Evolutionary conservation across 1,140 invertebrate species (phyloP).

Genomic region (Lepidurus arcticus): DNA sequence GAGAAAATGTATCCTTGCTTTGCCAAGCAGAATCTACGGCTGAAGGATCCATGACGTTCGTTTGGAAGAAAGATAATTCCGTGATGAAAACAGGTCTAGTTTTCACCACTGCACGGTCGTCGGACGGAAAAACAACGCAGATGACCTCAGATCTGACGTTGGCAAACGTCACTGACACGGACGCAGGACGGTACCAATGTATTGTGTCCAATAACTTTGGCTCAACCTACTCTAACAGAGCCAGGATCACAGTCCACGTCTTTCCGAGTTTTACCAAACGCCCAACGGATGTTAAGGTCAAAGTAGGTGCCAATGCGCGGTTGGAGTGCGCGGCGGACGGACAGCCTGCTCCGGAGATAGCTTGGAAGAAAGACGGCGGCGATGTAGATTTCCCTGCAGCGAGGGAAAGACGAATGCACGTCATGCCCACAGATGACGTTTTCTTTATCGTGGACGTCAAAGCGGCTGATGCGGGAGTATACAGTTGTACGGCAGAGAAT

Average conservation of each 20-base stretch:
- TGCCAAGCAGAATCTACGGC: constrained; percentile 67
- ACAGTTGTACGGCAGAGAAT: constrained; percentile 90
- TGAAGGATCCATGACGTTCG: constrained; percentile 62
- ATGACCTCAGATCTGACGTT: constrained; percentile 63
- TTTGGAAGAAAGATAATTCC: constrained; percentile 83
- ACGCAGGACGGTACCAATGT: constrained; percentile 88
- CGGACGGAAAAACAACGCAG: constrained; percentile 37
- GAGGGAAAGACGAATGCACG: constrained; percentile 82
- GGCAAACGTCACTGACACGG: constrained; percentile 61
- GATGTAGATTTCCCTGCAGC: constrained; percentile 87
- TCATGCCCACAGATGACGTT: constrained; percentile 82
- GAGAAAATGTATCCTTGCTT: constrained; percentile 68
- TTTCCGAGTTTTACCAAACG: constrained; percentile 80
- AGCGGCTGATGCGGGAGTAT: constrained; percentile 78
- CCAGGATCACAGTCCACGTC: constrained; percentile 77
- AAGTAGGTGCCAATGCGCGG: constrained; percentile 75
- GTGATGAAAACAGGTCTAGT: constrained; percentile 49
- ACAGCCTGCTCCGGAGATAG: constrained; percentile 78
- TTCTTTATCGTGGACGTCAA: constrained; percentile 89
- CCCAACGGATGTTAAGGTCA: constrained; percentile 75
- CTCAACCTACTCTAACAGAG: constrained; percentile 78
- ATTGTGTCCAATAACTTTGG: constrained; percentile 84
- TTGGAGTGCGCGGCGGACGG: constrained; percentile 87
- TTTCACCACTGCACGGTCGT: constrained; percentile 37
- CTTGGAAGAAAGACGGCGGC: constrained; percentile 90